These are phyloP conservation scores for Delphinus delphis DNA, from an alignment of 2,113 vertebrate species.

Conservation along the genomic window DNA sequence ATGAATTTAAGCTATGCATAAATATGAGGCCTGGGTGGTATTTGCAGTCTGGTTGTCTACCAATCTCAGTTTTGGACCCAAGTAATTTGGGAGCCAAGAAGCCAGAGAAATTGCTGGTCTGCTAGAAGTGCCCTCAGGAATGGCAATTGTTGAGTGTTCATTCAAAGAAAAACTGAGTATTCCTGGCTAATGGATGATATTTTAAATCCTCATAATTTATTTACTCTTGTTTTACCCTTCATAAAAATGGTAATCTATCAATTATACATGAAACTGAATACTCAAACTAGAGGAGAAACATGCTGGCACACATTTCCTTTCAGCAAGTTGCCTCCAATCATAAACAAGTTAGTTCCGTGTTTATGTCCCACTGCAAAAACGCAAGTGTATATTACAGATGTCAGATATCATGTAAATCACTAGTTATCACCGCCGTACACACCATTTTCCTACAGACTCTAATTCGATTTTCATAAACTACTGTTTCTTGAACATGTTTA, in stretches of 20 bases:
- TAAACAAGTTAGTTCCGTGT: conserved; percentile 40
- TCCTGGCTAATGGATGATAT: conserved; percentile 73
- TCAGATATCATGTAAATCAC: conserved; percentile 37
- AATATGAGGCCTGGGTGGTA: not conserved
- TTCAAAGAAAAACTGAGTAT: conserved; percentile 70
- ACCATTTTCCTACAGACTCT: conserved; percentile 34
- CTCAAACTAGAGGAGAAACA: conserved; percentile 47
- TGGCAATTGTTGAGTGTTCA: conserved; percentile 28
- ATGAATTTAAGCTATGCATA: not conserved
- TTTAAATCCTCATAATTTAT: conserved; percentile 83
- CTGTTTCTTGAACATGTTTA: conserved; percentile 28
- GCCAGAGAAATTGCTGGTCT: conserved; percentile 51
- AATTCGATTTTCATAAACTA: conserved; percentile 17
- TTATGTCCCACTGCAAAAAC: not conserved
- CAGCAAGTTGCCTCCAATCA: conserved; percentile 65
- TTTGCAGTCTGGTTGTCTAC: not conserved
- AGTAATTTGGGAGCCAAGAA: conserved; percentile 43
- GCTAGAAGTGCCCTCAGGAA: conserved; percentile 58
- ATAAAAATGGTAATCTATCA: conserved; percentile 78
- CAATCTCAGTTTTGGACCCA: not conserved
- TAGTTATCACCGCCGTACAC: not conserved
- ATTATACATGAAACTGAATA: conserved; percentile 80
- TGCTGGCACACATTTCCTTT: conserved; percentile 52
- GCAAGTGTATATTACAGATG: not conserved
- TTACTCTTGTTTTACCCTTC: conserved; percentile 79